These are phyloP conservation scores for Callospermophilus lateralis DNA, from an alignment of 2,113 vertebrate species.

Conservation along the genomic window DNA sequence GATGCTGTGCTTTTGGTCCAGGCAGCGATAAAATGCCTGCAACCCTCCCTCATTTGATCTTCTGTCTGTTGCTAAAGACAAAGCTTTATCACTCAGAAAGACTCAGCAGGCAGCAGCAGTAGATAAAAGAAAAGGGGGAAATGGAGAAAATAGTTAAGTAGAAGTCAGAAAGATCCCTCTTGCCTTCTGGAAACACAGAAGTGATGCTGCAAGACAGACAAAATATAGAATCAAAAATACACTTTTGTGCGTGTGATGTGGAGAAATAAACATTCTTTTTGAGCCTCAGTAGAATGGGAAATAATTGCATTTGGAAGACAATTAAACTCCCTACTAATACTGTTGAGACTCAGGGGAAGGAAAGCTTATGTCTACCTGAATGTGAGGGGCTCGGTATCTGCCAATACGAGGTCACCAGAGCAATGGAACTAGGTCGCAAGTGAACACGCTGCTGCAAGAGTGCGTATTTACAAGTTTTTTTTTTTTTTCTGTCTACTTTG, in stretches of 20 bases:
- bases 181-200: neutral
- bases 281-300: neutral
- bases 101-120: neutral
- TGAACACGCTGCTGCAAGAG: neutral
- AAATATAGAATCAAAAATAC: neutral
- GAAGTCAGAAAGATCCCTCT: neutral
- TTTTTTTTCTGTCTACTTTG: neutral
- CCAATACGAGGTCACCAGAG: neutral
- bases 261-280: neutral
- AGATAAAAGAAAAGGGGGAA: neutral
- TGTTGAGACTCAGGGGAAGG: neutral
- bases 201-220: neutral
- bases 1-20: neutral
- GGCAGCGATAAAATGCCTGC: neutral
- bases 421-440: rapidly evolving
- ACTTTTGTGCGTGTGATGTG: neutral
- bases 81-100: neutral
- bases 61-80: neutral
- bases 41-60: neutral
- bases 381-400: rapidly evolving
- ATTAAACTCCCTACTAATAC: neutral
- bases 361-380: neutral
- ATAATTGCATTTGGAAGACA: neutral
- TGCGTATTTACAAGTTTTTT: neutral
- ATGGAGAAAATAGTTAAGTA: neutral